Base-by-base conservation (phyloP, 2,113 vertebrate species). In the Scytalopus superciliaris region DNA sequence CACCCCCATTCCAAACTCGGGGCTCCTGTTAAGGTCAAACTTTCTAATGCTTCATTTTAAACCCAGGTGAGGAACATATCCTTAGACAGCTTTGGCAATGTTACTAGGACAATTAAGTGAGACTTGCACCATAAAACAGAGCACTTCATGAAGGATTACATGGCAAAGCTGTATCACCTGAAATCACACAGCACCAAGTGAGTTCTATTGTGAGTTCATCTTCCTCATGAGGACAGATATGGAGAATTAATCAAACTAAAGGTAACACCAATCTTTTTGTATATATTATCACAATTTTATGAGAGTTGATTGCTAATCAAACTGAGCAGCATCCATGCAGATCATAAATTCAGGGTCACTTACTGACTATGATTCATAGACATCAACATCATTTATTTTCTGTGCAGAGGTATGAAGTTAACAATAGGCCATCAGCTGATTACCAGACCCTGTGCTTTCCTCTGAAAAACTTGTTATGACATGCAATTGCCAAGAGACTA, bases 161-260 rank as follows among this genome's bases (percentile, higher is more conserved):
- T 19, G 35, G 47, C 45, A 76, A 83, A 88, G 44, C n/a, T 68
- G 25, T 10, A 70, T 30, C 56, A 82, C 19, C 33, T 68, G 27
- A 69, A 73, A 82, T 40, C 73, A 62, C 23, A 49, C 0, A 63
- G 60, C 4, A 59, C 12, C 52, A 39, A 27, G 10, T 8, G 23
- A 89, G 52, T 45, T 82, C 49, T 31, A 27, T 11, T 24, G 27
- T 3, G 8, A 17, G 4, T 31, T 77, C 72, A 69, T 42, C n/a
- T 62, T 44, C 56, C 13, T 24, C 0, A 0, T n/a, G 16, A 59
- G 30, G 47, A 57, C 21, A 64, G 19, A 53, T 12, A 63, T 0
- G 6, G 23, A 83, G 11, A 25, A 67, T 31, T 59, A 15, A 52
- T 30, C 28, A 84, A 30, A 78, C 15, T 42, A 28, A 67, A 55